Conservation (phyloP, 2,888 invertebrate species). For the Cosmopolites sordidus region DNA sequence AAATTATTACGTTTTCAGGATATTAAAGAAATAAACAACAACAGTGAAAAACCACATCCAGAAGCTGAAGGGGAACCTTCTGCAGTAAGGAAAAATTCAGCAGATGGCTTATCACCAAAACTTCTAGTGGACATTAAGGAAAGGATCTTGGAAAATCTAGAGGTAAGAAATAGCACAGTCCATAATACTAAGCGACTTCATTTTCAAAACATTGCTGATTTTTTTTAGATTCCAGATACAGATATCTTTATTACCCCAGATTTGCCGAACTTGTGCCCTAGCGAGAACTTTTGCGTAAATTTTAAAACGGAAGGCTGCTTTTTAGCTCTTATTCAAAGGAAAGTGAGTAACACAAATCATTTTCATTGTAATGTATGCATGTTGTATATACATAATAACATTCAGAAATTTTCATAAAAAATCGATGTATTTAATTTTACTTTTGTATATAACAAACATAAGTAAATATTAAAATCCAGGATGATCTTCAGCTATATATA, state of each 20-base stretch:
- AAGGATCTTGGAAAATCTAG: slow-evolving; percentile 31
- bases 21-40: slow-evolving; percentile 39
- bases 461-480: too few relatives aligned
- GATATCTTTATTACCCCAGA: slow-evolving; percentile 64
- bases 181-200: too few relatives aligned
- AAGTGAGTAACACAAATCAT: slow-evolving; percentile 54
- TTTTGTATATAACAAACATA: too few relatives aligned
- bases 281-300: slow-evolving; percentile 50
- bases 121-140: slow-evolving; percentile 28
- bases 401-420: too few relatives aligned
- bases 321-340: slow-evolving; percentile 63
- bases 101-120: slow-evolving; percentile 18
- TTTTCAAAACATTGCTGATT: too few relatives aligned
- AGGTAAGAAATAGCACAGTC: too few relatives aligned
- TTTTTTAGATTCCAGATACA: slow-evolving; percentile 59
- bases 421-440: too few relatives aligned
- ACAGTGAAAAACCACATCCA: slow-evolving; percentile 29
- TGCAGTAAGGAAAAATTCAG: slow-evolving; percentile 5
- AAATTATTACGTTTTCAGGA: slow-evolving; percentile 24
- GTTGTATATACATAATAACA: too few relatives aligned
- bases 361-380: too few relatives aligned
- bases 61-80: slow-evolving; percentile 23
- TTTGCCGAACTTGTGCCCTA: slow-evolving; percentile 58
- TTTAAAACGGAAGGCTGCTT: slow-evolving; percentile 59
- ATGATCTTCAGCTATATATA: too few relatives aligned